A percentile compares a stretch with the other conserved stretches of the same genome.
phyloP scores from a whole-genome alignment of 2,113 vertebrate genomes.

The Laticauda colubrina region DNA sequence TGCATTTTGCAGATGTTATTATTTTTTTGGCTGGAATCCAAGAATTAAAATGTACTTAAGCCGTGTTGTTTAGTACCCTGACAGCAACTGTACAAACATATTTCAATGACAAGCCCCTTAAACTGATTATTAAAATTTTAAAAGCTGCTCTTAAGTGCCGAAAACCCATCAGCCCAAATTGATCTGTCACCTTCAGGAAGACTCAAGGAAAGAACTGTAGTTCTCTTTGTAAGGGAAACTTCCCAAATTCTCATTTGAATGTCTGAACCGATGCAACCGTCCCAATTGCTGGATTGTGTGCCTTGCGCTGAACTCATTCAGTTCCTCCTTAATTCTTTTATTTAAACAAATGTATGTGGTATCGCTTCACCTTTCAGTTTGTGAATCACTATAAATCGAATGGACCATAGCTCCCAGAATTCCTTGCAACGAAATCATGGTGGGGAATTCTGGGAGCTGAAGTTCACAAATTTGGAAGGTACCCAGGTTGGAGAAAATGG shows the following conservation, averaged over 20 bases:
- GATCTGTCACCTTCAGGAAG: not conserved
- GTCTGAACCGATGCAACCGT: not conserved
- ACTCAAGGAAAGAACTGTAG: not conserved
- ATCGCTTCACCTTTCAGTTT: not conserved
- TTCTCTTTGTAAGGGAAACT: not conserved
- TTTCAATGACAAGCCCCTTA: not conserved
- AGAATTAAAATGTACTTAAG: conserved; percentile 10
- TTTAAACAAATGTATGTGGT: not conserved
- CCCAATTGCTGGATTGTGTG: not conserved
- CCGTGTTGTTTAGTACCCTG: not conserved
- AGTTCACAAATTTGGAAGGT: too few species aligned
- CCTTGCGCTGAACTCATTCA: too few species aligned
- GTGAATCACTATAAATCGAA: not conserved
- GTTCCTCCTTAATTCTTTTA: too few species aligned
- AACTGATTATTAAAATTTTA: not conserved
- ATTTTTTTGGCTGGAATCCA: conserved; percentile 1
- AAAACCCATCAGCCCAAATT: not conserved
- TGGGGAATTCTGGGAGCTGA: too few species aligned
- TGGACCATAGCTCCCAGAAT: not conserved
- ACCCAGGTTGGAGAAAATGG: too few species aligned
- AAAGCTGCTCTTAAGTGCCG: not conserved
- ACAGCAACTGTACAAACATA: not conserved
- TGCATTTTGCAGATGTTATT: not conserved
- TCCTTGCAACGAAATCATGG: not conserved
- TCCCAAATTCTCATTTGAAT: not conserved